Conservation (phyloP, 2,888 invertebrate species). For the Lasioglossum marginatum region DNA sequence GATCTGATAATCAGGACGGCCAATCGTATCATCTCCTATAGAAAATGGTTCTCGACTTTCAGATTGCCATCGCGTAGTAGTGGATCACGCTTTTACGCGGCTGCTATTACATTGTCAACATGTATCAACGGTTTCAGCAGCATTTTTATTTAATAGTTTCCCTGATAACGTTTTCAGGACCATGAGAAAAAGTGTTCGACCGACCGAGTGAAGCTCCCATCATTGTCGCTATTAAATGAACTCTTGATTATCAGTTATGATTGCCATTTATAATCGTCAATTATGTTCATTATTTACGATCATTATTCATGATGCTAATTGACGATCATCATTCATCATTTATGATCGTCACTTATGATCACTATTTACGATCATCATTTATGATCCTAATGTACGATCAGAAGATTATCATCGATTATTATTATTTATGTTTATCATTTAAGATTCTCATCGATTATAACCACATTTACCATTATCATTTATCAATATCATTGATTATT, state of each 20-base stretch:
- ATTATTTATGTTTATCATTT: too few relatives aligned
- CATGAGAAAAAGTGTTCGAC: not conserved
- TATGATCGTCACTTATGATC: too few relatives aligned
- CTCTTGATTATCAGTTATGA: not conserved
- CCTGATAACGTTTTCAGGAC: not conserved
- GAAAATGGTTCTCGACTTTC: conserved; percentile 35
- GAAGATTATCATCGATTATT: too few relatives aligned
- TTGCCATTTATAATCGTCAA: not conserved
- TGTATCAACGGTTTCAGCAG: not conserved
- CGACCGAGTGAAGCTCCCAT: accelerated
- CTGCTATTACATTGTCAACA: not conserved
- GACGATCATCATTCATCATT: too few relatives aligned
- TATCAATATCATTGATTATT: not conserved
- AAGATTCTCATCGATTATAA: too few relatives aligned
- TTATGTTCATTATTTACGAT: not conserved
- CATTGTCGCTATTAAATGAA: not conserved
- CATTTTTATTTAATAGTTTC: not conserved
- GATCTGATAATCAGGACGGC: conserved; percentile 54
- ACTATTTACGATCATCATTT: too few relatives aligned
- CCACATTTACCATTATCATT: not conserved
- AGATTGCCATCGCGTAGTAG: conserved; percentile 44
- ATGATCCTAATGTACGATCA: too few relatives aligned
- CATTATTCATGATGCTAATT: too few relatives aligned
- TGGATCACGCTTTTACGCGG: conserved; percentile 1
- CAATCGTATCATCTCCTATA: conserved; percentile 51